These are phyloP conservation scores for Pangasius larnaudii DNA, from an alignment of 2,797 vertebrate species.

Conservation along the genomic window DNA sequence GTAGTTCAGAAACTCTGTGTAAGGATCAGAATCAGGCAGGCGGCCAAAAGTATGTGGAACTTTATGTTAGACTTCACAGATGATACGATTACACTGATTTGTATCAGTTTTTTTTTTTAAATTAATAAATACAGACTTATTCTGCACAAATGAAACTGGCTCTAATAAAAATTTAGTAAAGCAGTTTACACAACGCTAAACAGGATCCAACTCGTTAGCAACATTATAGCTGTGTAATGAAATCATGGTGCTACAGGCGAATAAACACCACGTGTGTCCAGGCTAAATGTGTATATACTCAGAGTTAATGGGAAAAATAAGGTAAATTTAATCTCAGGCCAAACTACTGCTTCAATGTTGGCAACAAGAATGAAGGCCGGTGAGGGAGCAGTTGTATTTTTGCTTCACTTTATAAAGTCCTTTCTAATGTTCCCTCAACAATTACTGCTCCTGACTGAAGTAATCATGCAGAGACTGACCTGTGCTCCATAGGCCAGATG, in stretches of 20 bases:
- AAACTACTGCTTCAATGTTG: neutral
- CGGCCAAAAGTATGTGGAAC: neutral
- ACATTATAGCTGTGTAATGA: neutral
- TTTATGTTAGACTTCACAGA: neutral
- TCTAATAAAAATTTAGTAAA: neutral
- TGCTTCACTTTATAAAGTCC: too few relatives aligned
- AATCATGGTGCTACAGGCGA: neutral
- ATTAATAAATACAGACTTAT: neutral
- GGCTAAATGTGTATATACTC: neutral
- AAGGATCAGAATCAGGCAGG: neutral
- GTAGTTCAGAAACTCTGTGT: neutral
- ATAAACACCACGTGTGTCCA: neutral
- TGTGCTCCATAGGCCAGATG: slow-evolving; percentile 72
- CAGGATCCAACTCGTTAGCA: neutral
- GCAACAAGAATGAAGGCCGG: neutral
- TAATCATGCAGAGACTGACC: slow-evolving; percentile 59
- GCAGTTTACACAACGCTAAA: neutral
- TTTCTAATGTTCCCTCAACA: neutral
- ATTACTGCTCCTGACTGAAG: neutral
- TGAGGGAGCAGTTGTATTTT: neutral
- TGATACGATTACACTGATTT: neutral
- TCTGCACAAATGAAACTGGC: neutral
- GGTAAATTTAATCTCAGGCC: neutral
- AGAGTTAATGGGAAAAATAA: neutral
- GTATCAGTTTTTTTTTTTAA: neutral